Percentiles rank a stretch among this genome's conserved stretches.
Conservation (phyloP, 1,140 invertebrate species). For the Bombus turneri region DNA sequence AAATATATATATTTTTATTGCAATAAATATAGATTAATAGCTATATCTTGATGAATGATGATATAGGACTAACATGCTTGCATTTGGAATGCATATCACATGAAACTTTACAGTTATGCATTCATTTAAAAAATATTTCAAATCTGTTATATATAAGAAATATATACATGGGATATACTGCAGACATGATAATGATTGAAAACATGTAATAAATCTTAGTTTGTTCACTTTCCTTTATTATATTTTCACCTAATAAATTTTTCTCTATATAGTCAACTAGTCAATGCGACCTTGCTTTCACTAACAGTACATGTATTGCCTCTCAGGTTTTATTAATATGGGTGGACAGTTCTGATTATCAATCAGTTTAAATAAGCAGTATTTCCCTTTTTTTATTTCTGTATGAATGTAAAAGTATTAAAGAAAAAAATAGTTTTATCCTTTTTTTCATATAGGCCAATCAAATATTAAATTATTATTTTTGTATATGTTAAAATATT, state of each 20-base stretch:
- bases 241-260: constrained; percentile 45
- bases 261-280: constrained; percentile 11
- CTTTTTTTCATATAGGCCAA: neutral
- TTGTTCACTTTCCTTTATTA: constrained; percentile 34
- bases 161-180: neutral
- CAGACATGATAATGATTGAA: constrained; percentile 2
- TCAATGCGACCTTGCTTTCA: constrained; percentile 67
- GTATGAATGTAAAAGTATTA: constrained; percentile 7
- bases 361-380: constrained; percentile 41
- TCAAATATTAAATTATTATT: constrained; percentile 1
- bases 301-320: constrained; percentile 45
- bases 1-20: neutral
- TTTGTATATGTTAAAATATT: neutral
- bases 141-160: neutral
- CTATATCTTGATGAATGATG: neutral
- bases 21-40: neutral
- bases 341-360: constrained; percentile 34
- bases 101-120: constrained; percentile 59
- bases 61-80: neutral
- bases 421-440: neutral
- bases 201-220: neutral
- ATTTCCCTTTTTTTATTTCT: constrained; percentile 40
- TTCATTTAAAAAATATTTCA: constrained; percentile 8
- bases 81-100: constrained; percentile 50
- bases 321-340: constrained; percentile 30